Evolutionary conservation across 2,113 vertebrate species (phyloP).

Genomic region (Noctilio leporinus): DNA sequence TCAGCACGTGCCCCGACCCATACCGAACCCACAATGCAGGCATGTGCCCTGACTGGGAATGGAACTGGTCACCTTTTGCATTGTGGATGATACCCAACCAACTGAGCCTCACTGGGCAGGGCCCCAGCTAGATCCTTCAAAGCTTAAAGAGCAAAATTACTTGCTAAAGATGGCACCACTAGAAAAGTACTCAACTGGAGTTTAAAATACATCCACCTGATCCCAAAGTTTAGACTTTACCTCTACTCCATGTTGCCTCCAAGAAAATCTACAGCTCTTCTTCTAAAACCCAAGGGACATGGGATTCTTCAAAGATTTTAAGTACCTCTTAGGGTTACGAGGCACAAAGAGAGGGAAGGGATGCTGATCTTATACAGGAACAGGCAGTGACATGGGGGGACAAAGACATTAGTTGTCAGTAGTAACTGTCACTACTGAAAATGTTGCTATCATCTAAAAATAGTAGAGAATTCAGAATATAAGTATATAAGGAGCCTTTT

Average conservation of each 20-base stretch:
- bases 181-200: not conserved
- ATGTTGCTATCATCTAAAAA: not conserved
- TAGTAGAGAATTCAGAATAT: not conserved
- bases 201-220: not conserved
- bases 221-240: not conserved
- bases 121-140: not conserved
- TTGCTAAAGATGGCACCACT: not conserved
- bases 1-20: too few species aligned
- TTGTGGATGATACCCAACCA: too few species aligned
- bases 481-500: not conserved
- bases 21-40: too few species aligned
- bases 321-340: not conserved
- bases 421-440: not conserved
- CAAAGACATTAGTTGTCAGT: not conserved
- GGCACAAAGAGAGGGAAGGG: not conserved
- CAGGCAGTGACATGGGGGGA: not conserved
- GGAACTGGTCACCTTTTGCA: too few species aligned
- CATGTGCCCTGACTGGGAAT: too few species aligned
- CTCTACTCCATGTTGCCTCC: not conserved
- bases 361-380: not conserved
- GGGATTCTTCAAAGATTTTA: not conserved
- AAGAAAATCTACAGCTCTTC: not conserved
- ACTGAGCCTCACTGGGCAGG: too few species aligned
- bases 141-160: not conserved
- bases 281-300: not conserved